phyloP scores from a whole-genome alignment of 2,888 invertebrate genomes.

The Drosophila mimica region DNA sequence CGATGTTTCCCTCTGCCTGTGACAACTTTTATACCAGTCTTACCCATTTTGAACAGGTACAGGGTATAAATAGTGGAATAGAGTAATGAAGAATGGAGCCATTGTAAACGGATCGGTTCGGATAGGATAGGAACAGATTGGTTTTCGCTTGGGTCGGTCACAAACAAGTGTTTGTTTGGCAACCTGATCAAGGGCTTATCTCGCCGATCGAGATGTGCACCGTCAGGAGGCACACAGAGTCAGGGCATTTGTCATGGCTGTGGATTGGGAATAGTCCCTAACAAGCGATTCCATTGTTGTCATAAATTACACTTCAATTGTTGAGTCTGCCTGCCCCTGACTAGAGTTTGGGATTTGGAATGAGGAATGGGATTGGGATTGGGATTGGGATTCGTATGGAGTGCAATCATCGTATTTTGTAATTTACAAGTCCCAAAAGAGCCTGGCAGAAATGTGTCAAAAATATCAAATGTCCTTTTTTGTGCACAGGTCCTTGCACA shows the following conservation, averaged over 20 bases:
- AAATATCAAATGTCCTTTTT: slow-evolving; percentile 80
- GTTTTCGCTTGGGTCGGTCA: slow-evolving; percentile 8
- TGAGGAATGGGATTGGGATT: slow-evolving; percentile 22
- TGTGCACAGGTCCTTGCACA: slow-evolving; percentile 42
- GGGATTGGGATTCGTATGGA: slow-evolving; percentile 10
- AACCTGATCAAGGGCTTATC: slow-evolving; percentile 79
- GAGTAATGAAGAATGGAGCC: neutral
- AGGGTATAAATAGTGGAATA: neutral
- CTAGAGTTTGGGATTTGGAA: slow-evolving; percentile 10
- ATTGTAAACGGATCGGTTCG: slow-evolving; percentile 4
- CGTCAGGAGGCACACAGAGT: slow-evolving; percentile 30
- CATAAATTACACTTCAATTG: slow-evolving; percentile 79
- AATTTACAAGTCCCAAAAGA: slow-evolving; percentile 61
- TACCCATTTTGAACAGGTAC: neutral
- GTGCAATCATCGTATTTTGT: slow-evolving; percentile 60
- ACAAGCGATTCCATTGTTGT: slow-evolving; percentile 67
- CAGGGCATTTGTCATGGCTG: slow-evolving; percentile 70
- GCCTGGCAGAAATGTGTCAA: slow-evolving; percentile 65
- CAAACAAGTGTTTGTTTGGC: slow-evolving; percentile 74
- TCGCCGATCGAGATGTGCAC: slow-evolving; percentile 63
- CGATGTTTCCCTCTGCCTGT: neutral
- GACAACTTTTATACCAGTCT: neutral
- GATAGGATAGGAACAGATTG: slow-evolving; percentile 3
- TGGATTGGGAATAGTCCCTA: slow-evolving; percentile 38
- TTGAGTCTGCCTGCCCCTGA: slow-evolving; percentile 34